Percentiles rank a stretch among this genome's conserved stretches.
phyloP scores from a whole-genome alignment of 2,888 invertebrate species.

The Morinoia aosen region DNA sequence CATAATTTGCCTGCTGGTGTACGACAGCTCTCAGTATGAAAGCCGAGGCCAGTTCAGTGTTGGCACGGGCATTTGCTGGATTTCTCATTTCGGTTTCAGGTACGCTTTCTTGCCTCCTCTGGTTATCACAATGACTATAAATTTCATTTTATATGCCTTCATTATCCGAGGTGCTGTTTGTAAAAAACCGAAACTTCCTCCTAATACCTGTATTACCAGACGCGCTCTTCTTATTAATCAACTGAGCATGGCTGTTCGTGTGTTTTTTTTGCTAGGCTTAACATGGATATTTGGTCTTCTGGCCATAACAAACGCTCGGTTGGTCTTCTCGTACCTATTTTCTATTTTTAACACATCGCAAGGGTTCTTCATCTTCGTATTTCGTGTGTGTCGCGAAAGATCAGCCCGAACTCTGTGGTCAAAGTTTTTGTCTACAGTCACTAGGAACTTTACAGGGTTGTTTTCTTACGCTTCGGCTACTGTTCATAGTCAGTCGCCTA shows the following conservation, averaged over 20 bases:
- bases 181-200: conserved; percentile 72
- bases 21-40: conserved; percentile 64
- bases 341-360: conserved; percentile 70
- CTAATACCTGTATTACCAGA: conserved; percentile 74
- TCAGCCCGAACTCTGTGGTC: conserved; percentile 40
- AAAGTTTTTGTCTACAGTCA: conserved; percentile 60
- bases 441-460: conserved; percentile 47
- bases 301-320: conserved; percentile 69
- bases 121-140: conserved; percentile 74
- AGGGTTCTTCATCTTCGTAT: conserved; percentile 66
- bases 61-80: conserved; percentile 71
- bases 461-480: conserved; percentile 50
- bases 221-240: conserved; percentile 70
- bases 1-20: conserved; percentile 73
- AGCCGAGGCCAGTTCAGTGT: conserved; percentile 62
- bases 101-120: conserved; percentile 76
- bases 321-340: conserved; percentile 71
- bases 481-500: background rate
- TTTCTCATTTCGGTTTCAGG: conserved; percentile 73
- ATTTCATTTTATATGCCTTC: conserved; percentile 75
- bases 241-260: conserved; percentile 71
- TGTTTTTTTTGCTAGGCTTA: conserved; percentile 71
- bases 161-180: conserved; percentile 72
- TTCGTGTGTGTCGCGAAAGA: conserved; percentile 61
- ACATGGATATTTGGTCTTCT: conserved; percentile 71